Percentiles rank a stretch among this genome's conserved stretches.
Conservation (phyloP, 2,888 invertebrate species). For the Hydraecia micacea region DNA sequence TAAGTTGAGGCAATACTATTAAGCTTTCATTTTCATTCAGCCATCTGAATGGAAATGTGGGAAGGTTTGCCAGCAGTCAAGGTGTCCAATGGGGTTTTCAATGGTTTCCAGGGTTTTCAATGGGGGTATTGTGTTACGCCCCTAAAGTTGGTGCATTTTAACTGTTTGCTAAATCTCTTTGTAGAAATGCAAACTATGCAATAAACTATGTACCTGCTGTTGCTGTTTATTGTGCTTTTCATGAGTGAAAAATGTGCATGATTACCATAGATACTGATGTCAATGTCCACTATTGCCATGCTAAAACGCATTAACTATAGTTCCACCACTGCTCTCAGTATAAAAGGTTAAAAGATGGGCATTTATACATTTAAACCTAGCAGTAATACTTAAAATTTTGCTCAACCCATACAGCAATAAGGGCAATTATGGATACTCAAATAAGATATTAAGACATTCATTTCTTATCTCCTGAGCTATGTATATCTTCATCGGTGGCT, state of each 20-base stretch:
- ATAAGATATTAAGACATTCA: constrained; percentile 24
- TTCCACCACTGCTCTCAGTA: background rate
- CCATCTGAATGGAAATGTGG: background rate
- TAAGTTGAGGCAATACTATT: background rate
- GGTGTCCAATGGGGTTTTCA: background rate
- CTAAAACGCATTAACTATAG: background rate
- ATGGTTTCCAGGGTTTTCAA: background rate
- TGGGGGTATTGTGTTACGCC: too few relatives aligned
- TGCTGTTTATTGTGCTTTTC: too few relatives aligned
- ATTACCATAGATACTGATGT: background rate
- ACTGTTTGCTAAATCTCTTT: background rate
- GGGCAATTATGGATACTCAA: constrained; percentile 8
- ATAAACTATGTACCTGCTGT: too few relatives aligned
- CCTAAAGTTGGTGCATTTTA: background rate
- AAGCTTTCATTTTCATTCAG: background rate
- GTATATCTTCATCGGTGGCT: constrained; percentile 66
- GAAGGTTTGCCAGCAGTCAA: background rate
- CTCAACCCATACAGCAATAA: constrained; percentile 11
- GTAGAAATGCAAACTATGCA: background rate
- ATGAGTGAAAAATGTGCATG: background rate
- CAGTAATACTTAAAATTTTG: background rate
- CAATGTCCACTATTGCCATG: background rate
- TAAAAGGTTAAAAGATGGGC: background rate
- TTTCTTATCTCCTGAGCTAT: constrained; percentile 42
- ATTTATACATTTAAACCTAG: background rate